Percentiles rank a stretch among this genome's conserved stretches.
phyloP scores from a whole-genome alignment of 1,140 invertebrate species.

The Psilanteris sp. region DNA sequence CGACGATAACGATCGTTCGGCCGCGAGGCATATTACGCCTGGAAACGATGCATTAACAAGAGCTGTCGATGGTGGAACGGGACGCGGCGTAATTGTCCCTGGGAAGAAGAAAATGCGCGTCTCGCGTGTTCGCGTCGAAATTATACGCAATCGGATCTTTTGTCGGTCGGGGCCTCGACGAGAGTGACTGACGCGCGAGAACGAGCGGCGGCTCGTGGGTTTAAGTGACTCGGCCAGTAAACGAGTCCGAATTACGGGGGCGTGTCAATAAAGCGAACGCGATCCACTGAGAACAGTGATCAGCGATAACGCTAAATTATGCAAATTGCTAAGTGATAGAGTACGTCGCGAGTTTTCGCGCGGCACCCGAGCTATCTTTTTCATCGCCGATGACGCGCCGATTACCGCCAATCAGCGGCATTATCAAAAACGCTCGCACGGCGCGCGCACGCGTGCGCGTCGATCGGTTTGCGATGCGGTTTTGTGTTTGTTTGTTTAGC shows the following conservation, averaged over 20 bases:
- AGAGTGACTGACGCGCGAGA: slow-evolving; percentile 57
- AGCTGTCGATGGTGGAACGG: slow-evolving; percentile 52
- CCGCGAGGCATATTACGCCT: slow-evolving; percentile 19
- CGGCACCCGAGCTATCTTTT: slow-evolving; percentile 26
- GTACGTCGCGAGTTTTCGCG: slow-evolving; percentile 53
- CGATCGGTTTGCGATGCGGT: slow-evolving; percentile 13
- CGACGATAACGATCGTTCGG: slow-evolving; percentile 42
- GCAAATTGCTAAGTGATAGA: slow-evolving; percentile 65
- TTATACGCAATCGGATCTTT: slow-evolving; percentile 67
- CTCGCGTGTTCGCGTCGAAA: slow-evolving; percentile 74
- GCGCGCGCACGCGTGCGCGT: background rate
- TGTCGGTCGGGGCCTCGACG: slow-evolving; percentile 30
- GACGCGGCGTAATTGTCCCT: slow-evolving; percentile 64
- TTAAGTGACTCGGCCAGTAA: slow-evolving; percentile 75
- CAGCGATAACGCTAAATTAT: slow-evolving; percentile 67
- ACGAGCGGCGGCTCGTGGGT: slow-evolving; percentile 67
- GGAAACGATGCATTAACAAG: slow-evolving; percentile 61
- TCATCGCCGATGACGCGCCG: slow-evolving; percentile 50
- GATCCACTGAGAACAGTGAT: slow-evolving; percentile 68
- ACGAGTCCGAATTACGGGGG: slow-evolving; percentile 78
- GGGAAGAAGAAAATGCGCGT: slow-evolving; percentile 68
- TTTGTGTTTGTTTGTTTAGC: slow-evolving; percentile 20
- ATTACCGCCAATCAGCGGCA: slow-evolving; percentile 41
- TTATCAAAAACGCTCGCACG: slow-evolving; percentile 32
- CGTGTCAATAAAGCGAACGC: slow-evolving; percentile 75